A percentile compares a stretch with the other conserved stretches of the same genome.
These are phyloP conservation scores for Pteria penguin DNA, from an alignment of 2,888 invertebrate genomes.

Conservation along the genomic window DNA sequence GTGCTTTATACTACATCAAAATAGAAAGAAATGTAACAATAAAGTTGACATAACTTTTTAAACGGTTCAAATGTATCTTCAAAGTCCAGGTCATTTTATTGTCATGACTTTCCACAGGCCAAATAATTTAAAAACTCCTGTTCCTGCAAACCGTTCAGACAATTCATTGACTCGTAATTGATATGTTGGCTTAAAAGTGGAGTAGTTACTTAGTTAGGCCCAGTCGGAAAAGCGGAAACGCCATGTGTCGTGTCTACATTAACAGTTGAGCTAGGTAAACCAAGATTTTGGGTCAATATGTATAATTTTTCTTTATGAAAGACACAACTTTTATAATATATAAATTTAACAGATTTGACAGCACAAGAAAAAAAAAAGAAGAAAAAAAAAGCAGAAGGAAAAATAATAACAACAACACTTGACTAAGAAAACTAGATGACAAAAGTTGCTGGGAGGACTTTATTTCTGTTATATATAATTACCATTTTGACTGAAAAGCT, in stretches of 20 bases:
- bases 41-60: neutral
- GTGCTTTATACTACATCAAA: neutral
- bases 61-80: neutral
- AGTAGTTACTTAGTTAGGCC: neutral
- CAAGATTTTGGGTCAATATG: neutral
- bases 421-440: neutral
- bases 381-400: no score
- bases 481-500: neutral
- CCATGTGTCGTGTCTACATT: neutral
- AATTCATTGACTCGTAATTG: neutral
- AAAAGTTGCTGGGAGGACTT: neutral
- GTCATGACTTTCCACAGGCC: neutral
- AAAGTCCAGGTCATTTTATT: neutral
- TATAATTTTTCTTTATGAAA: neutral
- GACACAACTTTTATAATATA: neutral
- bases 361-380: neutral
- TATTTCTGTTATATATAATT: neutral
- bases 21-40: neutral
- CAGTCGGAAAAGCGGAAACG: neutral
- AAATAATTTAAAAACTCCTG: neutral
- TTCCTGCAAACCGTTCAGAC: neutral
- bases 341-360: neutral
- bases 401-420: no score
- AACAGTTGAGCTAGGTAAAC: neutral
- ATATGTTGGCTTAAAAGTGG: neutral